Conservation (phyloP, 2,113 vertebrate species). For the Brevimyrus niger region DNA sequence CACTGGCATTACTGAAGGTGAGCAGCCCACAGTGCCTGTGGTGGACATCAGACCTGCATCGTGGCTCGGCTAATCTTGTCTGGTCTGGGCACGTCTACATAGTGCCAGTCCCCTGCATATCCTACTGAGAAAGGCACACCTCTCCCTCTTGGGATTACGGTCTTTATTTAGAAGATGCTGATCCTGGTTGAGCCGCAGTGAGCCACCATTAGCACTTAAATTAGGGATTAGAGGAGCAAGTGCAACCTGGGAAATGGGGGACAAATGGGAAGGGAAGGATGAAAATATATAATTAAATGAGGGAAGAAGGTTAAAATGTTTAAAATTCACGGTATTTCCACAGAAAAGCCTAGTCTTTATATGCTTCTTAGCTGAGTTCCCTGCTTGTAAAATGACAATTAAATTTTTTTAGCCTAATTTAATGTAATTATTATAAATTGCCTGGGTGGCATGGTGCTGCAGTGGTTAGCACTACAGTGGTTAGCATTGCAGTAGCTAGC, state of each 20-base stretch:
- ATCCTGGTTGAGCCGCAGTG: not conserved
- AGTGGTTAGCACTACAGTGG: not conserved
- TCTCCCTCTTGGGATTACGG: constrained; percentile 1
- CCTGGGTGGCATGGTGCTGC: not conserved
- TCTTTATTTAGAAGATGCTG: constrained; percentile 18
- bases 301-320: not conserved
- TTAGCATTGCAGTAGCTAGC: no score
- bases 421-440: not conserved
- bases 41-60: not conserved
- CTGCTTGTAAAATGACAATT: not conserved
- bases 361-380: not conserved
- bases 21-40: not conserved
- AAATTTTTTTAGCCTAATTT: not conserved
- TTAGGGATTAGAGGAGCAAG: not conserved
- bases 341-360: not conserved
- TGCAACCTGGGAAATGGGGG: not conserved
- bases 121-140: not conserved
- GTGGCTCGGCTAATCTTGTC: constrained; percentile 24
- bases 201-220: not conserved
- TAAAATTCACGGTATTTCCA: not conserved
- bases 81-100: constrained; percentile 25
- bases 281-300: not conserved
- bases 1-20: not conserved
- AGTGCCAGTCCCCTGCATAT: not conserved
- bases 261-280: not conserved